A percentile compares a stretch with the other conserved stretches of the same genome.
Conservation (phyloP, 2,888 invertebrate species). For the Epiblema foenella region DNA sequence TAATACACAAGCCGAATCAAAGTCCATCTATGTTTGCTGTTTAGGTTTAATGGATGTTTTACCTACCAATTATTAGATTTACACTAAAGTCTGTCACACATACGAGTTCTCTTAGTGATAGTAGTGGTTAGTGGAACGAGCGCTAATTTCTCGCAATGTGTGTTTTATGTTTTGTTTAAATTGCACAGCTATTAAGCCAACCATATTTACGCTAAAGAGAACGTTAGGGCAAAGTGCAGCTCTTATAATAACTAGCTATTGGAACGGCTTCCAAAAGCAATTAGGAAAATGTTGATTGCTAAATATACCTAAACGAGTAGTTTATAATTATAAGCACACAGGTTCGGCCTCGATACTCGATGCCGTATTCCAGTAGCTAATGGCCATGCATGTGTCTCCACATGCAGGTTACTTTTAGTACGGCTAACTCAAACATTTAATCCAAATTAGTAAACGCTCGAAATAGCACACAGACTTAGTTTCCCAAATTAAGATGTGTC, state of each 20-base stretch:
- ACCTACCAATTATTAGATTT: not conserved
- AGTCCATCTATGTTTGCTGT: not conserved
- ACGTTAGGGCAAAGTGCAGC: conserved; percentile 50
- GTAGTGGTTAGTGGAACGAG: conserved; percentile 5
- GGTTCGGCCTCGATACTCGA: conserved; percentile 9
- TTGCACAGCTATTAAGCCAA: conserved; percentile 21
- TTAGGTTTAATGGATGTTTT: not conserved
- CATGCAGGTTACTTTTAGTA: conserved; percentile 25
- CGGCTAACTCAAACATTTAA: conserved; percentile 17
- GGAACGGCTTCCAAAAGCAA: conserved; percentile 54
- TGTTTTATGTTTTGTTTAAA: conserved; percentile 37
- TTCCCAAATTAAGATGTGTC: conserved; percentile 17
- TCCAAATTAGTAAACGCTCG: conserved; percentile 31
- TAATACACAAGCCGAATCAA: not conserved
- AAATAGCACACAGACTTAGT: conserved; percentile 32
- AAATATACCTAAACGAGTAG: conserved; percentile 1
- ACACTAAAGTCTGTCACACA: not conserved
- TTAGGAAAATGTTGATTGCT: conserved; percentile 51
- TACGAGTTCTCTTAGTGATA: not conserved
- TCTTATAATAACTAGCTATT: conserved; percentile 54
- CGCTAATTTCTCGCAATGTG: conserved; percentile 42
- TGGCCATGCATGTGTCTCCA: conserved; percentile 13
- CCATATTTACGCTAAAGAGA: conserved; percentile 48
- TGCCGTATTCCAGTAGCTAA: conserved; percentile 8
- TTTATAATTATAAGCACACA: conserved; percentile 15